Evolutionary conservation across 1,140 invertebrate species (phyloP), one percentile per base, ranked within the genome.

Genomic region (Nilaparvata lugens): DNA sequence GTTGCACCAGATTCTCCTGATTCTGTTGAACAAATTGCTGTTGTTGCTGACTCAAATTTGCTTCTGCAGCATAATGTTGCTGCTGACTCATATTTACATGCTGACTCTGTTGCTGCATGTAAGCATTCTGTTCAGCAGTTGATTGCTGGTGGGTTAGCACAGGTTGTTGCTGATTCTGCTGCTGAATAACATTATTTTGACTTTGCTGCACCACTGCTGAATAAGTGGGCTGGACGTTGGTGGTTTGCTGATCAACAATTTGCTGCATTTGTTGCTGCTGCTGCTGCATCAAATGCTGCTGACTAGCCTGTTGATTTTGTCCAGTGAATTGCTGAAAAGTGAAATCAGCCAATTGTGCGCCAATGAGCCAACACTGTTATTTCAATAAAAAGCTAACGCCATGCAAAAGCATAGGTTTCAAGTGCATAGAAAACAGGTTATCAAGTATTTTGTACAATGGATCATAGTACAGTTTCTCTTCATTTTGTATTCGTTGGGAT

Each of bases 211-310:
- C 73, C 56, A 72, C 62, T 60, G 69, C 4, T 60, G 70, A 56
- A 63, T 66, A 21, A 68, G 75, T 67, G 62, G 77, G 66, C 62
- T 71, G 73, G 71, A 78, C 72, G 65, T 77, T 64, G 52, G 74
- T 64, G 76, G 75, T 66, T 79, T 79, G 78, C 59, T 78, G 75
- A 56, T 78, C 76, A 52, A 78, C 70, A 19, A 76, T 68, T 61
- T 73, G 71, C 67, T 77, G 77, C 5, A 75, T 72, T 75, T 75
- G 67, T 69, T 74, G 66, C 67, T 76, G 66, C 52, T 76, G 66
- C 52, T 68, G 64, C 25, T 68, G 65, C 11, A 56, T 35, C 13
- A 28, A 28, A 28, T 28, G 28, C 28, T 28, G 28, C 28, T 28
- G 28, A 28, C 28, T 28, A 28, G 28, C 28, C 28, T 35, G 31